These are phyloP conservation scores for Syngnathus floridae DNA, from an alignment of 2,113 vertebrate genomes.

Conservation along the genomic window DNA sequence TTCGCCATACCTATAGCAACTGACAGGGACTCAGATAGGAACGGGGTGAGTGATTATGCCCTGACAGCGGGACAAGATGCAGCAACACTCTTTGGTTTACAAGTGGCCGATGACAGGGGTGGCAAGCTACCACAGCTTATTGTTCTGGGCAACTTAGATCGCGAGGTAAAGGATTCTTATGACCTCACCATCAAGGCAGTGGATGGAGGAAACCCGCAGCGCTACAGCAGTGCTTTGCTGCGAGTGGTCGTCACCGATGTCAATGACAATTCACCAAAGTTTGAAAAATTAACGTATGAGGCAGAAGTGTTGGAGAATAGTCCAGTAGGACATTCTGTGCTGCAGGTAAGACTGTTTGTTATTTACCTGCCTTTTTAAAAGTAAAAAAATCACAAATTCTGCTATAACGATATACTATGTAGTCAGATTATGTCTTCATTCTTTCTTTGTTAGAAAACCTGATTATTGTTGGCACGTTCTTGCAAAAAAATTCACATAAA, in stretches of 20 bases:
- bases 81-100: conserved; percentile 86
- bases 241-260: conserved; percentile 90
- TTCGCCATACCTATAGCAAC: conserved; percentile 90
- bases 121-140: conserved; percentile 96
- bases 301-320: conserved; percentile 90
- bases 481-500: conserved; percentile 8
- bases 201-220: conserved; percentile 87
- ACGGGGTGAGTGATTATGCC: conserved; percentile 89
- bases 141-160: conserved; percentile 89
- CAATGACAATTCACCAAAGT: conserved; percentile 92
- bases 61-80: conserved; percentile 84
- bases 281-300: conserved; percentile 86
- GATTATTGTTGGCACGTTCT: not conserved
- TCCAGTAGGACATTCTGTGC: conserved; percentile 90
- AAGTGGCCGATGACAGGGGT: conserved; percentile 91
- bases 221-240: conserved; percentile 90
- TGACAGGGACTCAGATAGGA: conserved; percentile 86
- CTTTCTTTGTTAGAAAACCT: not conserved
- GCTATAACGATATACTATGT: not conserved
- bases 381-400: not conserved
- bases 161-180: conserved; percentile 92
- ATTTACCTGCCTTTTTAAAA: not conserved
- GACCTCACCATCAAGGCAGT: conserved; percentile 95
- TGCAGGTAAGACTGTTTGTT: conserved; percentile 78
- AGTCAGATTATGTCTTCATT: not conserved